Evolutionary conservation across 2,888 invertebrate species (phyloP), one percentile per base, ranked within the genome.

Genomic region (Drosophila nigricruria): DNA sequence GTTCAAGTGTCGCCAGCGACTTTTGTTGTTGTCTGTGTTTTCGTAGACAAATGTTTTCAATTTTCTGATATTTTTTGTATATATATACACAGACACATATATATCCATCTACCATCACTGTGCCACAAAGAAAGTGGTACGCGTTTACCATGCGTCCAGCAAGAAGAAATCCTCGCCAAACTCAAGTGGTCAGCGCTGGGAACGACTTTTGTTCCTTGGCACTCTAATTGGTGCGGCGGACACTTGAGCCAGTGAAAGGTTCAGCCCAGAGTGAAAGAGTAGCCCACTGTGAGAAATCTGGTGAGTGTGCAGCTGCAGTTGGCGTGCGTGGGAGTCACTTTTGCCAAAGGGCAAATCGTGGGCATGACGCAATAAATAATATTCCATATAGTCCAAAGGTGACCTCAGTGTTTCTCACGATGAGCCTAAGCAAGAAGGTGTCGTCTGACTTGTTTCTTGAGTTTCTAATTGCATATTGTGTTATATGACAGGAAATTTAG

Each of bases 141-240:
- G 89, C 89, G 87, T 88, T 75, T 66, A 90, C 84, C 89, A 89
- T 90, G 89, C 89, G 90, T 61, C 76, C 42, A 78, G 38, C 32
- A 8, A 47, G 54, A 45, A 70, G 45, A 27, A 10, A 49, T 65
- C 45, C 27, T 54, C 25, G 32, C 47, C 57, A 38, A 27, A 61
- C 66, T 90, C 84, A 86, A 86, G 90, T 89, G 86, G 86, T 89
- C 86, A 88, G 63, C 70, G 79, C 72, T 88, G 85, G 73, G 86
- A 89, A 88, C 52, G 38, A 12, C 5, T 25, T 6, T 81, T 81
- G 72, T 74, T 63, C 64, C 57, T 40, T 42, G 59, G 49, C 73
- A 74, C 70, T 84, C 82, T 85, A 85, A 89, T 85, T 89, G 82
- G 82, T 88, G 81, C 88, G 67, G 45, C 40, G 70, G 79, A 74